phyloP scores from a whole-genome alignment of 2,888 invertebrate species.

The Zygothrica quintamaculata region DNA sequence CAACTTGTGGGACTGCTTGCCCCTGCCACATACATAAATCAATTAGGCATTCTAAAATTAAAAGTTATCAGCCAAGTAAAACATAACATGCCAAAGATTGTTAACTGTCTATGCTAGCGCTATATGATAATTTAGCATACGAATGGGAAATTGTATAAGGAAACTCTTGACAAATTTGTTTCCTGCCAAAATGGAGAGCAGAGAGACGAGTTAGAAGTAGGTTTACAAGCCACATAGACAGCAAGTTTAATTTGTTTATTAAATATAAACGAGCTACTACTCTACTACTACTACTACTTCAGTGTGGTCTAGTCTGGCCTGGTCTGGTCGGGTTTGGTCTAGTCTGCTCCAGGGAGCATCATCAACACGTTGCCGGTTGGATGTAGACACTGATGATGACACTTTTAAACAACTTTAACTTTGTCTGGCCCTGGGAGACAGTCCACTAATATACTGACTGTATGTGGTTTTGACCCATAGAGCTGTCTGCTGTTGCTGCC shows the following conservation, averaged over 20 bases:
- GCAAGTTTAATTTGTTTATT: constrained; percentile 78
- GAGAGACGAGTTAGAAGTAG: no score
- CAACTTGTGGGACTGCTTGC: no score
- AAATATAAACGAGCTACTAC: constrained; percentile 73
- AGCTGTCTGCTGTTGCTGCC: constrained; percentile 17
- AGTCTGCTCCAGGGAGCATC: constrained; percentile 12
- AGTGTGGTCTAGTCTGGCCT: not conserved
- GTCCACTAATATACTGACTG: not conserved
- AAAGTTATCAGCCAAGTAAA: not conserved
- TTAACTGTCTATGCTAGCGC: no score
- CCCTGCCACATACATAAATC: constrained; percentile 7
- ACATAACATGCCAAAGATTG: no score
- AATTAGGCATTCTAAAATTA: constrained; percentile 11
- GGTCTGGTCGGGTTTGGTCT: constrained; percentile 20
- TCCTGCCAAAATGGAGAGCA: no score
- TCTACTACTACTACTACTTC: constrained; percentile 15
- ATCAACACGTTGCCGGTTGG: constrained; percentile 15
- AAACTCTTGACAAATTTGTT: not conserved
- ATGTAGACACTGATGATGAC: constrained; percentile 45
- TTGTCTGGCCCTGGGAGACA: constrained; percentile 43
- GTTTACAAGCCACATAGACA: no score
- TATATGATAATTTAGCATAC: no score
- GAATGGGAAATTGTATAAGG: no score
- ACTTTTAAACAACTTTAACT: constrained; percentile 75
- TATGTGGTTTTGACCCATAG: constrained; percentile 49